Evolutionary conservation across 2,888 invertebrate species (phyloP), one percentile per base, ranked within the genome.

Genomic region (Lobophora halterata): DNA sequence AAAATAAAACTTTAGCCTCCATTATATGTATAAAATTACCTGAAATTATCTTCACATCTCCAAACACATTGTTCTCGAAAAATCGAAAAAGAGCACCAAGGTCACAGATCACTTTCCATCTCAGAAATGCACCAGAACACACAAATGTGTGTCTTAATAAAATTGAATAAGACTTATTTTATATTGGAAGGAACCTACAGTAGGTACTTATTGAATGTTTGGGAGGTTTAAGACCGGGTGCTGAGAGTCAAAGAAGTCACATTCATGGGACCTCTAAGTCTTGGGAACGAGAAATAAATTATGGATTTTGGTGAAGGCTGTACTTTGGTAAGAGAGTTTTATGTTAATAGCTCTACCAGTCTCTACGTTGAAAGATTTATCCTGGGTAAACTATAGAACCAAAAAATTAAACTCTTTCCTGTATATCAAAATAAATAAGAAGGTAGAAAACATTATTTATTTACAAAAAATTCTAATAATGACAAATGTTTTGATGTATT

Each of bases 241-340:
- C 56, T 57, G 64, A 79, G 79, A 74, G 80, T 80, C 79, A 74
- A 68, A 70, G 49, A 64, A 77, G 81, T 81, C 79, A 81, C 81
- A 66, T 80, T 81, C 69, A 55, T 50, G 51, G 61, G 66, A 68
- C 73, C 74, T 75, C 69, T 61, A 48, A 27, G 45, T 64, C 58
- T 62, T 55, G 64, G 52, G 61, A 69, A 60, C 49, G 49, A 38
- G 45, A 36, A 31, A 40, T 40, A 31, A 39, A 34, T 40, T 45
- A 37, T 38, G 30, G 33, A 24, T 11, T 5, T 24, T 14, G n/a
- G n/a, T n/a, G n/a, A n/a, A n/a, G n/a, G n/a, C 3, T 14, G 5
- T 3, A 14, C 3, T 14, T 14, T 14, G 14, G 3, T 14, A 14
- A 14, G 14, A 3, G 14, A 14, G 14, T 14, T 14, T 14, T 14